Conservation (phyloP, 2,113 vertebrate genomes). For the Callionymus lyra region DNA sequence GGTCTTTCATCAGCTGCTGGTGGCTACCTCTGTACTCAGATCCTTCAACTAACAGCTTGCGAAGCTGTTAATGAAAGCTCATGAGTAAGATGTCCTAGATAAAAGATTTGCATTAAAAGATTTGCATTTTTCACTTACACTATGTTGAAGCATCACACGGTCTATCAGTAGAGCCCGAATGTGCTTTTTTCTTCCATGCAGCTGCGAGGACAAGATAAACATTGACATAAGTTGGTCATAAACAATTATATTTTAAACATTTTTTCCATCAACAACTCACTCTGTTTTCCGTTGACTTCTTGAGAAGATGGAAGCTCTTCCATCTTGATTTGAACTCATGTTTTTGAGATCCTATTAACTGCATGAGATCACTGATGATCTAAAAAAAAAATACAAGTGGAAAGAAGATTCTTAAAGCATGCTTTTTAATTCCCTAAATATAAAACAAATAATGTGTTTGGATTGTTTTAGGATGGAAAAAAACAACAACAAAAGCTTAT, state of each 20-base stretch:
- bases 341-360: constrained; percentile 93
- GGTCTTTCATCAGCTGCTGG: constrained; percentile 84
- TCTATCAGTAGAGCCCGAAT: constrained; percentile 91
- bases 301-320: constrained; percentile 97
- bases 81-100: not conserved
- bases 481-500: too few relatives aligned
- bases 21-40: constrained; percentile 87
- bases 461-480: too few relatives aligned
- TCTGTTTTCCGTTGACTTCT: constrained; percentile 97
- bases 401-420: too few relatives aligned
- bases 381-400: constrained; percentile 37
- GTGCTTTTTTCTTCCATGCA: constrained; percentile 91
- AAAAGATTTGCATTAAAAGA: not conserved
- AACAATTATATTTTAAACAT: too few relatives aligned
- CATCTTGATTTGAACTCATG: constrained; percentile 94
- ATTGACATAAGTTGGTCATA: not conserved
- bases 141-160: constrained; percentile 95
- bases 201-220: constrained; percentile 64
- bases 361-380: constrained; percentile 91
- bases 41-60: constrained; percentile 88
- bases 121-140: constrained; percentile 61
- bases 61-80: constrained; percentile 64
- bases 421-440: too few relatives aligned
- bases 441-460: too few relatives aligned
- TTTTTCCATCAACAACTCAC: constrained; percentile 57